Evolutionary conservation across 2,113 vertebrate genomes (phyloP).

Genomic region (Aegithalos caudatus): DNA sequence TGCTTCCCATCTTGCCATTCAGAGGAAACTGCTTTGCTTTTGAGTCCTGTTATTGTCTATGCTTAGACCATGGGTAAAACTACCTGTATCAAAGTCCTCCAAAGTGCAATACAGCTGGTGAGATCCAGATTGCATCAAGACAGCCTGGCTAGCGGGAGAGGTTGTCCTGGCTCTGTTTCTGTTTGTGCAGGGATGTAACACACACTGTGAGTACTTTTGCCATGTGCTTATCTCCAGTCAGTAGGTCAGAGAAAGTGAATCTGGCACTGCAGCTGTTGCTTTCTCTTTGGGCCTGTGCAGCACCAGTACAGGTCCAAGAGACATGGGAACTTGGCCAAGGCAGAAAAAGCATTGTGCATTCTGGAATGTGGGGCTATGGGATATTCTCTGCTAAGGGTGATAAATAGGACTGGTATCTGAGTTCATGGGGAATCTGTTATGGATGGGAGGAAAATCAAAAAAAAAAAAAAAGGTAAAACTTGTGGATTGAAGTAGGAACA

Average conservation of each 20-base stretch:
- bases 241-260: background rate
- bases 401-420: background rate
- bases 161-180: background rate
- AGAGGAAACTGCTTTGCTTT: background rate
- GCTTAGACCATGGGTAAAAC: background rate
- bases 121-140: background rate
- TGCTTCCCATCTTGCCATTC: background rate
- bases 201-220: background rate
- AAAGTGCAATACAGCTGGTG: background rate
- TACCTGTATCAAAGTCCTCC: background rate
- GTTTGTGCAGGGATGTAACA: background rate
- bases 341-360: background rate
- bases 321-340: background rate
- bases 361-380: background rate
- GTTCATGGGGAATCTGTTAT: background rate
- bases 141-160: background rate
- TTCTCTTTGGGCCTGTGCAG: background rate
- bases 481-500: background rate
- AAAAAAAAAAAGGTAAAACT: background rate
- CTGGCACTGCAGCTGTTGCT: background rate
- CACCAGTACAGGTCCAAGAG: background rate
- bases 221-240: accelerated
- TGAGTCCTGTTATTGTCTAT: background rate
- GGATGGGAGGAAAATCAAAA: background rate
- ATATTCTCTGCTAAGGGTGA: background rate